Evolutionary conservation across 2,797 vertebrate genomes (phyloP), one percentile per base, ranked within the genome.

Genomic region (Pygocentrus nattereri): DNA sequence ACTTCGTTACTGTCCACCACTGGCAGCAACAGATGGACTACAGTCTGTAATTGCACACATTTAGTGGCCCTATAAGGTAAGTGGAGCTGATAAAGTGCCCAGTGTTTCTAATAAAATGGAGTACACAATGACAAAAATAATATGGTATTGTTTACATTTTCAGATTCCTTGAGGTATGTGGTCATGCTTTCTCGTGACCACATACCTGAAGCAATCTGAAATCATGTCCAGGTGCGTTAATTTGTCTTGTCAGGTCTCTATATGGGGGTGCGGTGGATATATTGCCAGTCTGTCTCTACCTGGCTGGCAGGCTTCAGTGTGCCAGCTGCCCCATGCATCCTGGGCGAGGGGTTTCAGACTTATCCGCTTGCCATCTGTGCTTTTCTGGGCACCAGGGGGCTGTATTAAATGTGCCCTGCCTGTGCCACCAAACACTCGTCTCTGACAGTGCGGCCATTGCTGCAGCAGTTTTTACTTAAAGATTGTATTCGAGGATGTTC

Each of bases 281-380:
- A 84, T 82, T 82, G 86, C 79, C 82, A 87, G 61, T 62, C 67
- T n/a, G 74, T 30, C 34, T 62, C 34, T 34, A 58, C 54, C 70
- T 61, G 85, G 79, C 82, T 78, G 85, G 70, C 75, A 84, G 78
- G 64, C 67, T 54, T 41, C 81, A 58, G 69, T 3, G 21, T 64
- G 74, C 84, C 87, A 90, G 87, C 88, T 92, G 88, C 88, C 86
- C 80, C 82, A 76, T 85, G 82, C 86, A 84, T 61, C 0, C 10
- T 3, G 30, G 73, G 54, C 11, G 19, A 25, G 19, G 44, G 58
- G 49, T 41, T 38, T 44, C 27, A 18, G 31, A 62, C 25, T 23
- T 52, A 49, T 44, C 47, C 58, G 7, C 78, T 49, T 74, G 73
- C 84, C 86, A 91, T 89, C 88, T 89, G 88, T 88, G 75, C 50